phyloP scores from a whole-genome alignment of 2,797 vertebrate species.

The Hyperoplus lanceolatus region DNA sequence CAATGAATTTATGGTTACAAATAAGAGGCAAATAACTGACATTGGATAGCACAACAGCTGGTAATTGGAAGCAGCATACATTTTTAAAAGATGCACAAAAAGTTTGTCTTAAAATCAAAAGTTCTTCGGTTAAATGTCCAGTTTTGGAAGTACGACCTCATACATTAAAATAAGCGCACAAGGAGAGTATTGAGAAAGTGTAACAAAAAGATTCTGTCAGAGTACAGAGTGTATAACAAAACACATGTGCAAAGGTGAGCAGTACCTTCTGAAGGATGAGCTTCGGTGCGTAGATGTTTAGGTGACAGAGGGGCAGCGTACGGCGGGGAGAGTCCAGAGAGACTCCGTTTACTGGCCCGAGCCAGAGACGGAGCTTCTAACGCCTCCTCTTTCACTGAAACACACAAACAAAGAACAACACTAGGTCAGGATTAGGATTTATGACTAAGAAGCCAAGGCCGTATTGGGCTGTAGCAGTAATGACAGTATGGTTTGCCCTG shows the following conservation, averaged over 20 bases:
- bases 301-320: conserved; percentile 90
- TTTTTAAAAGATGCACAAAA: too few relatives aligned
- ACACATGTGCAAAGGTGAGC: background rate
- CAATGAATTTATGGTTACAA: too few relatives aligned
- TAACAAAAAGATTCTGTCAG: background rate
- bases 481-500: too few relatives aligned
- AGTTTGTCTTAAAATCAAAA: too few relatives aligned
- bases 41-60: too few relatives aligned
- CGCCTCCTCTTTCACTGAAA: conserved; percentile 91
- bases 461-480: too few relatives aligned
- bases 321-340: conserved; percentile 86
- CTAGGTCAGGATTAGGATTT: background rate
- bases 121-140: too few relatives aligned
- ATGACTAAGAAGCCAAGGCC: background rate
- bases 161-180: too few relatives aligned
- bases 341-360: conserved; percentile 88
- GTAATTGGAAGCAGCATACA: too few relatives aligned
- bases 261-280: conserved; percentile 92
- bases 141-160: too few relatives aligned
- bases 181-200: too few relatives aligned
- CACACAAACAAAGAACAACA: background rate
- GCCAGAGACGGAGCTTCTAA: conserved; percentile 82
- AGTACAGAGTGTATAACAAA: background rate
- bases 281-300: conserved; percentile 89
- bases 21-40: background rate